Percentiles rank a stretch among this genome's conserved stretches.
These are phyloP conservation scores for Chaetorhynchus papuensis DNA, from an alignment of 2,113 vertebrate genomes.

Conservation along the genomic window DNA sequence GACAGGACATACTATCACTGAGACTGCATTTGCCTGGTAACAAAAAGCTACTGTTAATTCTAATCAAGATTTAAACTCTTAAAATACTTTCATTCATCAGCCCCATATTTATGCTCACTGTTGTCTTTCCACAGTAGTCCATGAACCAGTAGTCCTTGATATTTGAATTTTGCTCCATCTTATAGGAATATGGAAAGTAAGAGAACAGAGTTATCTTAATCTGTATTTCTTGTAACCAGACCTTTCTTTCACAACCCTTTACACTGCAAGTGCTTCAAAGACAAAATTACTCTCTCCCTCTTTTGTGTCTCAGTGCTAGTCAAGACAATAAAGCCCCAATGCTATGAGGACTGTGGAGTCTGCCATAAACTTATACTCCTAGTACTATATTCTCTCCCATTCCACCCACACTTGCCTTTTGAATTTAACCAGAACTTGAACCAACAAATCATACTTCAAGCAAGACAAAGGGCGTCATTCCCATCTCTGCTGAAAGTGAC, in stretches of 20 bases:
- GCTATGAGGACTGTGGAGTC: neutral
- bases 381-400: neutral
- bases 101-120: neutral
- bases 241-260: neutral
- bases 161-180: neutral
- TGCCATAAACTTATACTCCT: neutral
- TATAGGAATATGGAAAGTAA: neutral
- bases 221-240: neutral
- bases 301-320: neutral
- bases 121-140: neutral
- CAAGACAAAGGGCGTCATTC: neutral
- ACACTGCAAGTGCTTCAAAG: neutral
- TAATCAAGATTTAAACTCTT: neutral
- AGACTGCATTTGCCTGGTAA: neutral
- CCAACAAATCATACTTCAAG: neutral
- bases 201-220: neutral
- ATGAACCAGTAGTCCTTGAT: neutral
- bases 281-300: neutral
- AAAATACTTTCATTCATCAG: neutral
- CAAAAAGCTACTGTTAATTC: neutral
- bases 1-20: neutral
- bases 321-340: neutral
- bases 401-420: neutral
- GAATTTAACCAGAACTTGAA: slow-evolving; percentile 33
- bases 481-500: slow-evolving; percentile 45